phyloP scores from a whole-genome alignment of 2,113 vertebrate genomes.

The Anguilla rostrata region DNA sequence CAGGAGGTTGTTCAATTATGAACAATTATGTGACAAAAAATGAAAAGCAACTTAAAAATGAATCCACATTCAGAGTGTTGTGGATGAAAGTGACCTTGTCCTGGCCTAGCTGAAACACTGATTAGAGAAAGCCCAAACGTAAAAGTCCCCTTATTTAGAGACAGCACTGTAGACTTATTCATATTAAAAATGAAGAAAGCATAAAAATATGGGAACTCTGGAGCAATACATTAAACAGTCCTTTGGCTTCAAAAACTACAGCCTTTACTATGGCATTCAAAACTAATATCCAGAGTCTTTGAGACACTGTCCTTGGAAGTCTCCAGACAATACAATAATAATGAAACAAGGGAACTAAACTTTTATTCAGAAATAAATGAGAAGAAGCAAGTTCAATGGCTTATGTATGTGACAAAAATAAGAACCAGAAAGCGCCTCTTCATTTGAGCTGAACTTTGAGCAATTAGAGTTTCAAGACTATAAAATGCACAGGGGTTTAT shows the following conservation, averaged over 20 bases:
- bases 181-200: neutral
- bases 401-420: conserved; percentile 59
- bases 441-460: conserved; percentile 49
- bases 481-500: conserved; percentile 23
- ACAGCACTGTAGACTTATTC: neutral
- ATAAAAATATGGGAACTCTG: neutral
- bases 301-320: neutral
- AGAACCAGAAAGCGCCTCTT: conserved; percentile 41
- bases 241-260: neutral
- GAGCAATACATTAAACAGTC: neutral
- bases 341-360: conserved; percentile 28
- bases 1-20: neutral
- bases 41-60: conserved; percentile 1
- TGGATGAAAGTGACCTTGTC: neutral
- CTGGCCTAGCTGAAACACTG: neutral
- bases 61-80: neutral
- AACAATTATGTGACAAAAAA: neutral
- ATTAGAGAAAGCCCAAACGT: neutral
- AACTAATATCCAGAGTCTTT: neutral
- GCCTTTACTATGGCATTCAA: neutral
- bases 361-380: conserved; percentile 52
- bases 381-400: conserved; percentile 64
- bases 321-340: neutral
- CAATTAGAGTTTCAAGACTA: conserved; percentile 38
- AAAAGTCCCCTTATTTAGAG: neutral